Percentiles rank a stretch among this genome's conserved stretches.
Conservation (phyloP, 2,888 invertebrate genomes). For the Ceramica pisi region DNA sequence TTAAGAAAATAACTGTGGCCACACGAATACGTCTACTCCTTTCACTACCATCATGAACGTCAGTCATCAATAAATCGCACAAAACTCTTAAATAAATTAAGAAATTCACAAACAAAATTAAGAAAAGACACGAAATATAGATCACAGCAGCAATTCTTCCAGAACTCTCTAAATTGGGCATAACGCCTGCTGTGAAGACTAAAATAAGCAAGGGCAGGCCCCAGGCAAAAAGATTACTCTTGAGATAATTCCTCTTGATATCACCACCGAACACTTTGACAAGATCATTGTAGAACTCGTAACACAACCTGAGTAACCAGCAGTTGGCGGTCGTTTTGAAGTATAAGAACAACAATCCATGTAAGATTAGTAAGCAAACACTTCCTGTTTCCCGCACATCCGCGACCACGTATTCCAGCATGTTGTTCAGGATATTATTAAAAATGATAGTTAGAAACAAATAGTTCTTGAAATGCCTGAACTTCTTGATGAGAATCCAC, state of each 20-base stretch:
- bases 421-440: slow-evolving; percentile 21
- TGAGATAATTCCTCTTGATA: slow-evolving; percentile 31
- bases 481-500: slow-evolving; percentile 47
- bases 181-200: background rate
- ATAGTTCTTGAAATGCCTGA: slow-evolving; percentile 53
- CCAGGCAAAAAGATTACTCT: slow-evolving; percentile 37
- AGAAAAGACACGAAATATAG: background rate
- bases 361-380: fast-evolving
- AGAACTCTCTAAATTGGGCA: slow-evolving; percentile 14
- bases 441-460: slow-evolving; percentile 47
- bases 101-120: slow-evolving; percentile 31
- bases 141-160: background rate
- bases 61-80: slow-evolving; percentile 15
- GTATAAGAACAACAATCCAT: slow-evolving; percentile 28
- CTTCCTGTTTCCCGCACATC: background rate
- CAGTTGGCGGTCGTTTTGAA: slow-evolving; percentile 33
- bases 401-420: background rate
- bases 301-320: slow-evolving; percentile 53
- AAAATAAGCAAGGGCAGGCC: slow-evolving; percentile 19
- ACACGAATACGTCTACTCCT: slow-evolving; percentile 24
- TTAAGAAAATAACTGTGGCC: slow-evolving; percentile 44
- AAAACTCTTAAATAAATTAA: slow-evolving; percentile 38
- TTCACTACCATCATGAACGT: background rate
- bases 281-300: slow-evolving; percentile 44
- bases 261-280: slow-evolving; percentile 38